These are phyloP conservation scores for Megalonaias nervosa DNA, from an alignment of 1,140 invertebrate genomes.

Conservation along the genomic window DNA sequence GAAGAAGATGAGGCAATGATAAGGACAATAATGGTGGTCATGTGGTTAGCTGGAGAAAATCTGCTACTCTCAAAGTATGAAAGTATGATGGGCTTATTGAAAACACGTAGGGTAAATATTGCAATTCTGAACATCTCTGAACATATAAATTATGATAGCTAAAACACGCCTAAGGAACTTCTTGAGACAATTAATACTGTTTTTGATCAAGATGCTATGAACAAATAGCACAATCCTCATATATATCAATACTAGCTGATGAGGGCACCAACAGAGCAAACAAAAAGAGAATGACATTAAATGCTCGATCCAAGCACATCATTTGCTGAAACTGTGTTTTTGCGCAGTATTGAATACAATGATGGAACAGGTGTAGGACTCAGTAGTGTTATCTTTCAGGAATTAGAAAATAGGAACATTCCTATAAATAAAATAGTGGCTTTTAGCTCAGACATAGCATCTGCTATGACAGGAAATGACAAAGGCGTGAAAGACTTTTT, in stretches of 20 bases:
- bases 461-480: no score
- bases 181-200: not conserved
- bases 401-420: no score
- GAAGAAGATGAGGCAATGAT: slow-evolving; percentile 1
- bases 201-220: not conserved
- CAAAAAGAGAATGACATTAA: slow-evolving; percentile 12
- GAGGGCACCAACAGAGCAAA: slow-evolving; percentile 7
- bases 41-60: slow-evolving; percentile 13
- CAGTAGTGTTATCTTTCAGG: no score
- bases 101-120: not conserved
- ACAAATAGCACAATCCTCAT: not conserved
- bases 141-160: not conserved
- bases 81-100: not conserved
- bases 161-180: not conserved
- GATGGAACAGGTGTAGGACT: no score
- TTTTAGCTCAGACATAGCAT: no score
- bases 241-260: not conserved
- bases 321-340: no score
- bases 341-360: no score
- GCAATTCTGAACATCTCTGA: not conserved
- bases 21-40: not conserved
- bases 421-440: no score
- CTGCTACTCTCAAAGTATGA: slow-evolving; percentile 8
- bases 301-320: no score
- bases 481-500: no score